These are phyloP conservation scores for Meghimatium bilineatum DNA, from an alignment of 2,888 invertebrate species.

Conservation along the genomic window DNA sequence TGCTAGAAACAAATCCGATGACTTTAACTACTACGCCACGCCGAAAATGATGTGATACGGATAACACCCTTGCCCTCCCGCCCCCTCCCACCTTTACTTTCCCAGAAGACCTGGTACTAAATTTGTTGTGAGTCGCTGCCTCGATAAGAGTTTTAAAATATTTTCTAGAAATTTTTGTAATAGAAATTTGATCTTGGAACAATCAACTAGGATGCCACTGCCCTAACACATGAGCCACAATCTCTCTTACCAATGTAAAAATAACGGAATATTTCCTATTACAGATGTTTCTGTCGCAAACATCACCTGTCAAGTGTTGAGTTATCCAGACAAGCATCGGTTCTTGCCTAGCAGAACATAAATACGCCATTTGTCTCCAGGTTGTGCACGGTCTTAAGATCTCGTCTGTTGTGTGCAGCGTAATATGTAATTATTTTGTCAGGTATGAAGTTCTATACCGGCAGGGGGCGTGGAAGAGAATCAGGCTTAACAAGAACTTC, in stretches of 20 bases:
- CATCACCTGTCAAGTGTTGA: constrained; percentile 12
- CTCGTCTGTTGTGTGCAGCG: not conserved
- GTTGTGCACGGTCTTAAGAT: not conserved
- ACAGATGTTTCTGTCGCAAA: not conserved
- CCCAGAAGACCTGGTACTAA: too few relatives aligned
- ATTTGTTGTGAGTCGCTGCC: too few relatives aligned
- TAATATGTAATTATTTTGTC: constrained; percentile 16
- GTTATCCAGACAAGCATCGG: not conserved
- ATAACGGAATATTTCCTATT: not conserved
- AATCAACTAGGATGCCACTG: too few relatives aligned
- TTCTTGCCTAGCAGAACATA: not conserved
- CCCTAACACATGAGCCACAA: too few relatives aligned
- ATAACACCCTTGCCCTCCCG: too few relatives aligned
- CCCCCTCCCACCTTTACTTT: too few relatives aligned
- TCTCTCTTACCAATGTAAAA: not conserved
- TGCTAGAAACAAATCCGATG: too few relatives aligned
- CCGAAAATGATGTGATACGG: too few relatives aligned
- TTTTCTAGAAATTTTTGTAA: too few relatives aligned
- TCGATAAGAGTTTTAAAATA: too few relatives aligned
- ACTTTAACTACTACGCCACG: too few relatives aligned
- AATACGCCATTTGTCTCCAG: constrained; percentile 13
- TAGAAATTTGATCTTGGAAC: too few relatives aligned
- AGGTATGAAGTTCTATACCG: not conserved
- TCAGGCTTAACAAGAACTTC: constrained; percentile 8
- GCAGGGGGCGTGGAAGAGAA: constrained; percentile 9